Base-by-base conservation (phyloP, 1,140 invertebrate species). In the Ditylenchus dipsaci region DNA sequence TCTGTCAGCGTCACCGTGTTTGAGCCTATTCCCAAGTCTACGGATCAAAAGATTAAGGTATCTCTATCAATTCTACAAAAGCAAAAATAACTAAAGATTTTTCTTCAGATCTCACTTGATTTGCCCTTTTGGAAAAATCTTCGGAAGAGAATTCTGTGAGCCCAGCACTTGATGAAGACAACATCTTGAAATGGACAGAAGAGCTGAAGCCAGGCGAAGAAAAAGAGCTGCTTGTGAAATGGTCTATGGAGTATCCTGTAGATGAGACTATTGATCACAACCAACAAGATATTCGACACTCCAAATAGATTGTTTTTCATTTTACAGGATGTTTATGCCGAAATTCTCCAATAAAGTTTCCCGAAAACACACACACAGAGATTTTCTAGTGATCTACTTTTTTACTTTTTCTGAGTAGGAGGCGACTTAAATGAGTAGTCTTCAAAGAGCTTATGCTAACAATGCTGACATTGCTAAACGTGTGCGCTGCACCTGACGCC, bases 11-110 rank as follows among this genome's bases (percentile, higher is more conserved):
- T 85, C 1, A 67, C 76, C 8, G 33, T 85, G 0, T 68, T 61
- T n/a, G 82, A 85, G 45, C 81, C 82, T 27, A 66, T 85, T 33
- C 84, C 84, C 1, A 74, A 75, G 13, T 76, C 76, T 58, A 73
- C 74, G n/a, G 84, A 84, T 53, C 84, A 85, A 27, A 84, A 84
- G 71, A 82, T 85, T 58, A 84, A 83, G 77, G 84, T 84, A n/a
- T n/a, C n/a, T 7, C n/a, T n/a, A n/a, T n/a, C n/a, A n/a, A n/a
- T n/a, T n/a, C n/a, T n/a, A n/a, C n/a, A n/a, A n/a, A n/a, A n/a
- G n/a, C n/a, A n/a, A n/a, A n/a, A n/a, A 45, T 45, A 45, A 45
- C 43, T 13, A 45, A 45, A 45, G 11, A 45, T 45, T 45, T 11
- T 45, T 45, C n/a, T 45, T 45, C 43, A 45, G 43, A 45, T 45